Evolutionary conservation across 2,888 invertebrate genomes (phyloP), one percentile per base, ranked within the genome.

Genomic region (Ophonus ardosiacus): DNA sequence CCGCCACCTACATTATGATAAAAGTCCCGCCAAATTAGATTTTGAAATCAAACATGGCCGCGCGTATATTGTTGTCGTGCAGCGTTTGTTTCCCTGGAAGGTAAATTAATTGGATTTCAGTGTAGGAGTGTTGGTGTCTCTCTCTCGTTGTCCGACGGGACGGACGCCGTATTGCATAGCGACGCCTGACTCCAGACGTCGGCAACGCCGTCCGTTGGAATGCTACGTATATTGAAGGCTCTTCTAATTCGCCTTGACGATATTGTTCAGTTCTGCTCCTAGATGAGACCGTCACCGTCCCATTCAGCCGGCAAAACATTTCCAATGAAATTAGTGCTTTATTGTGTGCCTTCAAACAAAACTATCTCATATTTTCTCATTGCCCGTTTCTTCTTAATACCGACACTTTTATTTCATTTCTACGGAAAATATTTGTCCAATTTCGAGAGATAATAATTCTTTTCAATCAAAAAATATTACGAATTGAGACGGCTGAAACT

Each of bases 101-200:
- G 88, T 88, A 88, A 88, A 88, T 88, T 88, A 88, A 88, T 88
- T 88, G 88, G 88, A 88, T 88, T 88, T 87, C 85, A 85, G 57
- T 80, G 71, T 80, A 85, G 85, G 65, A 78, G 82, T 85, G 82
- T 80, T 59, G 68, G 24, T 71, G 56, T 86, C 87, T 86, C 85
- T 82, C 71, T 86, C 85, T 82, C 40, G 82, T 57, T 76, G 31
- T 24, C 71, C 18, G 43, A 18, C 43, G 21, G 63, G 68, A 68
- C 68, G 68, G 59, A 17, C 63, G 24, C 18, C 63, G 63, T 63
- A 63, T 15, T 68, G 68, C 68, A 68, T 31, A 68, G 38, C 68
- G 68, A 68, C 38, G 68, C 59, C 18, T 59, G 59, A 59, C 59
- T 10, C 68, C 38, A 31, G 68, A 68, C 43, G 71, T 74, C 43